Percentiles rank a stretch among this genome's conserved stretches.
Evolutionary conservation across 2,113 vertebrate species (phyloP).

Genomic region (Girardinichthys multiradiatus): DNA sequence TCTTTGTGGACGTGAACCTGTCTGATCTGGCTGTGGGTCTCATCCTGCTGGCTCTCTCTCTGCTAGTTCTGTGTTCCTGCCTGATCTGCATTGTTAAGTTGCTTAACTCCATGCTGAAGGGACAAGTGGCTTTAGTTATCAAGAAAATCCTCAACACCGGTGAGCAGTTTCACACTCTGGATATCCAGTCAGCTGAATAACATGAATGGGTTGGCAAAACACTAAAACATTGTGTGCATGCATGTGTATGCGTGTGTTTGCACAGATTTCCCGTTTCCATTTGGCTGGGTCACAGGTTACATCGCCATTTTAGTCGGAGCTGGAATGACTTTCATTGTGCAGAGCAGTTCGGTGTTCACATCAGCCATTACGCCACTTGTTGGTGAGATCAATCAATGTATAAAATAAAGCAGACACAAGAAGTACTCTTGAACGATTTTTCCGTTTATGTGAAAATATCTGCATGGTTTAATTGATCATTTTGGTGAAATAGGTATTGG

Average conservation of each 20-base stretch:
- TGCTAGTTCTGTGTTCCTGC: constrained; percentile 89
- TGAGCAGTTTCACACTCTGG: constrained; percentile 51
- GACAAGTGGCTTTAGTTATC: constrained; percentile 89
- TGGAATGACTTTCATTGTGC: constrained; percentile 95
- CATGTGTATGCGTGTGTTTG: constrained; percentile 18
- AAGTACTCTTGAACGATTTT: background rate
- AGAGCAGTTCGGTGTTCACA: constrained; percentile 97
- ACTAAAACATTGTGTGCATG: background rate
- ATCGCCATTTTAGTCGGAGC: constrained; percentile 92
- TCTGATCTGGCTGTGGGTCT: constrained; percentile 85
- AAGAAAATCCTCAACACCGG: constrained; percentile 94
- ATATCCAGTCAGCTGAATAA: background rate
- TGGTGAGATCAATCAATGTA: constrained; percentile 81
- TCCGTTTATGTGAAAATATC: background rate
- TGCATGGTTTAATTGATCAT: background rate
- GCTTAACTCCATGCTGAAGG: constrained; percentile 92
- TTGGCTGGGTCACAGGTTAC: constrained; percentile 92
- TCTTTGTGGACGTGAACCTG: constrained; percentile 82
- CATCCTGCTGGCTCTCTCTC: constrained; percentile 86
- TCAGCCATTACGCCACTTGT: constrained; percentile 95
- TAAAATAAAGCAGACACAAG: background rate
- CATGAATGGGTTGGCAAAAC: background rate
- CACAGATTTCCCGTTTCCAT: constrained; percentile 94
- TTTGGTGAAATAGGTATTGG: constrained; percentile 82
- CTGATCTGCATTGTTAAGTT: constrained; percentile 91